Conservation (phyloP, 2,113 vertebrate species). For the Peromyscus leucopus region DNA sequence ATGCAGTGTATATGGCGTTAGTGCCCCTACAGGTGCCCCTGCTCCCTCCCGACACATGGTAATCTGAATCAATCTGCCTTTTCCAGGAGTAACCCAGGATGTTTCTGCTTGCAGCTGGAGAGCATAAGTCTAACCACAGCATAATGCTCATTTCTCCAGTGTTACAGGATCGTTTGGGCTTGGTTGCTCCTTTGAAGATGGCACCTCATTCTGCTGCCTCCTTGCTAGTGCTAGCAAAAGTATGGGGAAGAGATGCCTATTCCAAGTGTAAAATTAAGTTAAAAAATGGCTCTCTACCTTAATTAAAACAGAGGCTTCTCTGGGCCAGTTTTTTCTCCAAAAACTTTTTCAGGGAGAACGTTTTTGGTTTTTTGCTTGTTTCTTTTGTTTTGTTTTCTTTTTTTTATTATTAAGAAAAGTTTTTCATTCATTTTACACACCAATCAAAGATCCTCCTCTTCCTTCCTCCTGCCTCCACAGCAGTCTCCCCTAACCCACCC, state of each 20-base stretch:
- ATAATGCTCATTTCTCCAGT: neutral
- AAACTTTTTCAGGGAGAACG: neutral
- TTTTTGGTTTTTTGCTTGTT: neutral
- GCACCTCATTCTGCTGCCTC: neutral
- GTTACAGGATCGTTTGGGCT: neutral
- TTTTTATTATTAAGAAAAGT: too few species aligned
- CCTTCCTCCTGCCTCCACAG: too few species aligned
- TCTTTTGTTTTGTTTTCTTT: neutral
- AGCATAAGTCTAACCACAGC: neutral
- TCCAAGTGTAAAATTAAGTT: neutral
- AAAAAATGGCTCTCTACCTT: neutral
- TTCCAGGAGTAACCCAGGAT: neutral
- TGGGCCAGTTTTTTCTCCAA: neutral
- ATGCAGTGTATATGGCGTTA: fast-evolving
- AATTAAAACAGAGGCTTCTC: constrained; percentile 5
- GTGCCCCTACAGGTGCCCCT: neutral
- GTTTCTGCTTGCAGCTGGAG: neutral
- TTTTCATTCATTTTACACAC: too few species aligned
- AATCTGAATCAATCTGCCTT: neutral
- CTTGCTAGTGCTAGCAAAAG: neutral
- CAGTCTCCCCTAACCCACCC: too few species aligned
- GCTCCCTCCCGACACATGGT: too few species aligned
- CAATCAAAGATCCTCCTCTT: too few species aligned
- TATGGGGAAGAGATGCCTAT: neutral
- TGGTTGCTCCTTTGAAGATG: neutral